Evolutionary conservation across 2,113 vertebrate species (phyloP).

Genomic region (Heterochromis multidens): DNA sequence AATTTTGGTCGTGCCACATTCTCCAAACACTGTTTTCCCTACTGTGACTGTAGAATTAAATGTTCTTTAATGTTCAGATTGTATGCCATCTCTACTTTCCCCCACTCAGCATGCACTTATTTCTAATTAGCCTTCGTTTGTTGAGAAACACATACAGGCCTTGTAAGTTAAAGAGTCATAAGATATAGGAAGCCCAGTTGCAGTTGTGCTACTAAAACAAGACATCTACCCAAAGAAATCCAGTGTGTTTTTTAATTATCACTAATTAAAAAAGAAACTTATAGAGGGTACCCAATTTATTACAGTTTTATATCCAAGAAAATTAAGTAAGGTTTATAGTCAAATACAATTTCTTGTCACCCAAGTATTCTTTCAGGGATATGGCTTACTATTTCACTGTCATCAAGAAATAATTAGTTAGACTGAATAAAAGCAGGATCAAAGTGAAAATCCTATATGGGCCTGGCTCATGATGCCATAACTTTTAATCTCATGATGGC

Average conservation of each 20-base stretch:
- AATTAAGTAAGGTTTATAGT: neutral
- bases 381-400: neutral
- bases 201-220: neutral
- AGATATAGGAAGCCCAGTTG: neutral
- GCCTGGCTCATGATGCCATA: slow-evolving; percentile 7
- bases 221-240: neutral
- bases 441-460: neutral
- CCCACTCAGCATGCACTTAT: slow-evolving; percentile 30
- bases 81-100: neutral
- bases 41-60: neutral
- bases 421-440: slow-evolving; percentile 1
- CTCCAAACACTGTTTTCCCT: neutral
- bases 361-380: neutral
- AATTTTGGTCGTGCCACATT: neutral
- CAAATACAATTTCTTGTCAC: neutral
- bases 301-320: neutral
- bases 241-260: neutral
- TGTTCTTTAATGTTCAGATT: neutral
- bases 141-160: neutral
- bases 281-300: neutral
- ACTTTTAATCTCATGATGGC: slow-evolving; percentile 13
- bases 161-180: neutral
- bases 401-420: slow-evolving; percentile 5
- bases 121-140: slow-evolving; percentile 37
- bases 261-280: neutral